phyloP scores from a whole-genome alignment of 1,140 invertebrate genomes.

The Samia ricini region DNA sequence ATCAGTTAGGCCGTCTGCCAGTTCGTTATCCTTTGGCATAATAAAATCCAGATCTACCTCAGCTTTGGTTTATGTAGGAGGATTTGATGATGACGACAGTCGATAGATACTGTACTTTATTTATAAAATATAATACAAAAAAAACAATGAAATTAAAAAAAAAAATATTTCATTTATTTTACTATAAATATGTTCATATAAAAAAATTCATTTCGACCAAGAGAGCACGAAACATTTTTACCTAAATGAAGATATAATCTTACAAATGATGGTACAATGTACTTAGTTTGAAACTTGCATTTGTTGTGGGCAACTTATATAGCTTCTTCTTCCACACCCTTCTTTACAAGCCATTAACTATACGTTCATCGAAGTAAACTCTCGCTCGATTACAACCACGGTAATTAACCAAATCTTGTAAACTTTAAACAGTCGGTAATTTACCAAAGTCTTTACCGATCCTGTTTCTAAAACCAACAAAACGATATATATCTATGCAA shows the following conservation, averaged over 20 bases:
- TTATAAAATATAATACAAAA: too few species aligned
- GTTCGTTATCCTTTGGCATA: too few species aligned
- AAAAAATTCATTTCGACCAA: too few species aligned
- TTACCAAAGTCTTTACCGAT: constrained; percentile 15
- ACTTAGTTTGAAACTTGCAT: constrained; percentile 34
- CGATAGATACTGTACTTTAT: too few species aligned
- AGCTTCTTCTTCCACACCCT: constrained; percentile 18
- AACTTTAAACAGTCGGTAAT: constrained; percentile 55
- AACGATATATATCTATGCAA: neutral
- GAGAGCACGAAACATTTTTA: too few species aligned
- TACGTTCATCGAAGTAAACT: constrained; percentile 32
- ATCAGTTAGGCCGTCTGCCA: too few species aligned
- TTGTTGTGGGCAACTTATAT: constrained; percentile 25
- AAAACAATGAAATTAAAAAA: too few species aligned
- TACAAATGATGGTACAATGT: constrained; percentile 19
- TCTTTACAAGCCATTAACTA: constrained; percentile 44
- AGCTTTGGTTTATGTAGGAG: too few species aligned
- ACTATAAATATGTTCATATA: too few species aligned
- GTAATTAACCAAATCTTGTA: constrained; percentile 55
- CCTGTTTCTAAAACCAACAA: neutral
- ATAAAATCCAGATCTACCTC: too few species aligned
- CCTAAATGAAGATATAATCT: neutral
- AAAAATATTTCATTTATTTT: too few species aligned
- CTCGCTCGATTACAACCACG: constrained; percentile 34
- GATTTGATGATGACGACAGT: too few species aligned